Base-by-base conservation (phyloP, 2,113 vertebrate genomes). In the Brachionichthys hirsutus region DNA sequence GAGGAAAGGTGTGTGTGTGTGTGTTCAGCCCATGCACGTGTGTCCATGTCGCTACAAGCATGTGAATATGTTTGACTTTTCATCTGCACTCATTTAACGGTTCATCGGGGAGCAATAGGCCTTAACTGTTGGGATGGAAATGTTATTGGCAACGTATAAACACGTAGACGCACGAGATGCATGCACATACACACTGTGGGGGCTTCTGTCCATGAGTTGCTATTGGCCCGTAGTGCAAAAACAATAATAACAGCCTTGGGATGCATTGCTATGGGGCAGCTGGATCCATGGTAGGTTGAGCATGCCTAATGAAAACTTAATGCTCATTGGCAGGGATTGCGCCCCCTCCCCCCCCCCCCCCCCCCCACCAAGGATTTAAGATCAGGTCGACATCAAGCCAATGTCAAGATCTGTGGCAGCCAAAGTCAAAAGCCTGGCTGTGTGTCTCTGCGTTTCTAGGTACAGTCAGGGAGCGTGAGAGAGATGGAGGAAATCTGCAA, bases 271-370 rank as follows among this genome's bases (percentile, higher is more conserved):
- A 81, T 51, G 62, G 84, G 79, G 67, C 81, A 80, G 72, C 75
- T 73, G 70, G 67, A 73, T 70, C 70, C 3, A 30, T 55, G 51
- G 65, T 77, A 85, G 79, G 80, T 81, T 77, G 66, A 70, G 71
- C 69, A 77, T 70, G 70, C 70, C 74, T 85, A 81, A 81, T 82
- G 76, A 81, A 83, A 75, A 77, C 73, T 52, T 84, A 80, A 87
- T 80, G 66, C 82, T 82, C 73, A 65, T 85, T 84, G 81, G 82
- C 79, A 81, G 72, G 70, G 77, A 77, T 68, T 70, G 75, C 72
- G 5, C 4, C 24, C 72, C 72, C 67, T 40, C 44, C 19, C 6
- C 24, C 4, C 24, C 72, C 72, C 67, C 36, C 44, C 19, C 6
- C 65, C 55, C 43, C 69, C 50, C 85, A 78, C 81, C 51, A 41